These are phyloP conservation scores for Drosophila funebris DNA, from an alignment of 1,140 invertebrate genomes.

Conservation along the genomic window DNA sequence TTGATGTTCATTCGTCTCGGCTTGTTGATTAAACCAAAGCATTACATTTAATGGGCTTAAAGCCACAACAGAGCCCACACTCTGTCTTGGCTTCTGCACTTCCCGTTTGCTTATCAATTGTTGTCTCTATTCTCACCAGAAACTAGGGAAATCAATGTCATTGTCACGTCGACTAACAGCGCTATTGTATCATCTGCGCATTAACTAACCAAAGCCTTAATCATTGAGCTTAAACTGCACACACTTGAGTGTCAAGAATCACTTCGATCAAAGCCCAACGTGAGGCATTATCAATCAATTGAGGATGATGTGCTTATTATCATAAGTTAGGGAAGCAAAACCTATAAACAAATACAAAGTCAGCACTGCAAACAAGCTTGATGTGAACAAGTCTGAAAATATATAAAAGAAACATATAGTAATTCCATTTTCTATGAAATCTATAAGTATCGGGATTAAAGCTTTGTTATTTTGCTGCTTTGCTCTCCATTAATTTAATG, in stretches of 20 bases:
- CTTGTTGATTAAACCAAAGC: slow-evolving; percentile 19
- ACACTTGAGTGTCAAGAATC: slow-evolving; percentile 23
- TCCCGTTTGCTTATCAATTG: too few relatives aligned
- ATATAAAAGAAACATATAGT: neutral
- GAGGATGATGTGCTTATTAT: neutral
- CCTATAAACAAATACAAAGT: neutral
- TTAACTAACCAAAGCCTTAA: slow-evolving; percentile 48
- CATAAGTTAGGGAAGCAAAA: neutral
- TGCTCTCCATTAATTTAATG: slow-evolving; percentile 17
- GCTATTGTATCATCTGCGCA: slow-evolving; percentile 6
- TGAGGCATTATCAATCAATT: slow-evolving; percentile 17
- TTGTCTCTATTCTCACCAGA: neutral
- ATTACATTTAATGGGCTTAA: slow-evolving; percentile 59
- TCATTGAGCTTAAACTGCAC: slow-evolving; percentile 40
- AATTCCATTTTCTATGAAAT: too few relatives aligned
- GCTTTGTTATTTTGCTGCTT: too few relatives aligned
- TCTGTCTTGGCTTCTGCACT: neutral
- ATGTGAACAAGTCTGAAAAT: neutral
- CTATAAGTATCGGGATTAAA: too few relatives aligned
- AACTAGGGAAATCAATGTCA: slow-evolving; percentile 26
- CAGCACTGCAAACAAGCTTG: too few relatives aligned
- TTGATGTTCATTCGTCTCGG: slow-evolving; percentile 13
- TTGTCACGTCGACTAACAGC: slow-evolving; percentile 8
- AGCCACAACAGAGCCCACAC: neutral
- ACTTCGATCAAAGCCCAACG: neutral